Percentiles rank a stretch among this genome's conserved stretches.
These are phyloP conservation scores for Steatornis caripensis DNA, from an alignment of 2,113 vertebrate genomes.

Conservation along the genomic window DNA sequence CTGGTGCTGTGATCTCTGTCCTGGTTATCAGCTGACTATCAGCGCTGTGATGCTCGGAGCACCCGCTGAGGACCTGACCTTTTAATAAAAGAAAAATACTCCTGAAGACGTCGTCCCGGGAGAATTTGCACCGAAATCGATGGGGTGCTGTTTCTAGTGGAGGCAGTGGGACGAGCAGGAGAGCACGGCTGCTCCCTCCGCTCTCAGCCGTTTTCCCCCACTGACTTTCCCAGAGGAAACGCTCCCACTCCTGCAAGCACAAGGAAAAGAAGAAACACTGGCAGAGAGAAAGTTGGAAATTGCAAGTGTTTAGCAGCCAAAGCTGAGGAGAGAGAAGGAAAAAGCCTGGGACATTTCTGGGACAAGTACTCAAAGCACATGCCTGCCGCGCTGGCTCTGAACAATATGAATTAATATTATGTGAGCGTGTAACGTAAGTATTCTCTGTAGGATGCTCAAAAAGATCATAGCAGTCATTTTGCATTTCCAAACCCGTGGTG, in stretches of 20 bases:
- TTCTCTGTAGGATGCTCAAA: background rate
- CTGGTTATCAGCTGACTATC: background rate
- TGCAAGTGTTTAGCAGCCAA: background rate
- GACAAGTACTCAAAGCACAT: background rate
- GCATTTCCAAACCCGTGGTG: background rate
- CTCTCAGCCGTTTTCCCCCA: rapidly evolving
- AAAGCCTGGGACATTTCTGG: background rate
- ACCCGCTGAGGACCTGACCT: background rate
- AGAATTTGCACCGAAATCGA: rapidly evolving
- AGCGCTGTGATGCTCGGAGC: background rate
- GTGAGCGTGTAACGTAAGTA: background rate
- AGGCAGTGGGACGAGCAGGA: background rate
- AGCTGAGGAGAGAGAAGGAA: background rate
- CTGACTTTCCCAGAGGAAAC: background rate
- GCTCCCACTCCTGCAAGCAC: background rate
- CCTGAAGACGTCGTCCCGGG: background rate
- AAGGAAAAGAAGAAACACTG: background rate
- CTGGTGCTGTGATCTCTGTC: background rate
- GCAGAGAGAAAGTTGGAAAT: background rate
- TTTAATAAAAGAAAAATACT: background rate
- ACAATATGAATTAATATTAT: background rate
- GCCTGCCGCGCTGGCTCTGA: background rate
- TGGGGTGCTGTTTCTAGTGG: background rate
- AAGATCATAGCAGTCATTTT: background rate
- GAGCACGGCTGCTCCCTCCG: background rate